Conservation (phyloP, 1,140 invertebrate species). For the Heliconius eleuchia region DNA sequence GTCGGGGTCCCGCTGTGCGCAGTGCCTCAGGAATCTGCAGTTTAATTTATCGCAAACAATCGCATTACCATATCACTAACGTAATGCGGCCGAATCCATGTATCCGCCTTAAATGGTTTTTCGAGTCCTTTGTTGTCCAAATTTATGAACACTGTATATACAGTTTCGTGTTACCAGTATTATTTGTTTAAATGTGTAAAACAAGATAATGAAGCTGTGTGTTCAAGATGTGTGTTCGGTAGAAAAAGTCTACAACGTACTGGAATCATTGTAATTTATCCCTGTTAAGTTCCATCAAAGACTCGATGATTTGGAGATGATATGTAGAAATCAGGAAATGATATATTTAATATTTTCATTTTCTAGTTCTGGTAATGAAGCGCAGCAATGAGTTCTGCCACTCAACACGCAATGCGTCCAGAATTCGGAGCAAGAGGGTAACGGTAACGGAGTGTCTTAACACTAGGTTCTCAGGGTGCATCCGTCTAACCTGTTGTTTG, state of each 20-base stretch:
- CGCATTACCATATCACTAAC: slow-evolving; percentile 80
- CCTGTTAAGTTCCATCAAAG: neutral
- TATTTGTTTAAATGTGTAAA: slow-evolving; percentile 60
- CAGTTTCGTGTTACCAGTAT: slow-evolving; percentile 59
- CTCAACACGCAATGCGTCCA: too few species aligned
- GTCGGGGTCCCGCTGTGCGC: slow-evolving; percentile 66
- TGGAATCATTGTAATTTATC: neutral
- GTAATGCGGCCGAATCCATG: slow-evolving; percentile 68
- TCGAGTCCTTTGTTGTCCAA: slow-evolving; percentile 74
- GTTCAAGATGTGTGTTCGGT: neutral
- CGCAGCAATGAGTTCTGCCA: too few species aligned
- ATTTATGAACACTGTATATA: slow-evolving; percentile 75
- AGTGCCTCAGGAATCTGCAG: slow-evolving; percentile 52
- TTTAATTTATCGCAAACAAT: slow-evolving; percentile 80
- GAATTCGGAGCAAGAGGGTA: too few species aligned
- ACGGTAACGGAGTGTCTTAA: too few species aligned
- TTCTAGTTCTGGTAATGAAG: too few species aligned
- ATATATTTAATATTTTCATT: too few species aligned
- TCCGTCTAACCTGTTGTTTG: too few species aligned
- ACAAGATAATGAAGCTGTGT: slow-evolving; percentile 30
- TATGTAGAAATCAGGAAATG: neutral
- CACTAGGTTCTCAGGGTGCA: too few species aligned
- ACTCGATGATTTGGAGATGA: neutral
- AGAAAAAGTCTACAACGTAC: neutral
- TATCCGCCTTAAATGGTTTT: slow-evolving; percentile 75